phyloP scores from a whole-genome alignment of 2,797 vertebrate genomes.

The Neopelma chrysocephalum region DNA sequence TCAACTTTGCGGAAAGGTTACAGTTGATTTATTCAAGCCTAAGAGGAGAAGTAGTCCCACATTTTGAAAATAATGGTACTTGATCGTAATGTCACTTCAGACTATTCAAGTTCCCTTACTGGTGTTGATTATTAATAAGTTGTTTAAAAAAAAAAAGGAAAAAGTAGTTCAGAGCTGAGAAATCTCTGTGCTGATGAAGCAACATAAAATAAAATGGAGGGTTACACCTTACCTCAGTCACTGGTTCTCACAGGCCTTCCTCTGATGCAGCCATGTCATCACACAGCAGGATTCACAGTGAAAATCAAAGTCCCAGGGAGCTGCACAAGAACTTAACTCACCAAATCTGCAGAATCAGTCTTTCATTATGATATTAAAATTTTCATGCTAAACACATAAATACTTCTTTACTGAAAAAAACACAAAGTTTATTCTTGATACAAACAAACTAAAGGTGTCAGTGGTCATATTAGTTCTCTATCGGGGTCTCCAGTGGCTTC shows the following conservation, averaged over 20 bases:
- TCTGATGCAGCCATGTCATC: neutral
- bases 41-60: neutral
- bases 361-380: neutral
- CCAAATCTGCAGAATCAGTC: neutral
- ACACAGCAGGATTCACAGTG: neutral
- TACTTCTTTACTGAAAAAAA: neutral
- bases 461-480: neutral
- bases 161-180: neutral
- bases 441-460: neutral
- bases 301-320: neutral
- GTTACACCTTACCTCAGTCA: neutral
- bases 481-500: neutral
- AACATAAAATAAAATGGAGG: neutral
- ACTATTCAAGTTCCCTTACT: neutral
- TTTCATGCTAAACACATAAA: neutral
- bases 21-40: neutral
- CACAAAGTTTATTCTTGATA: neutral
- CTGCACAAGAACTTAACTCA: neutral
- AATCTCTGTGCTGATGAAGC: neutral
- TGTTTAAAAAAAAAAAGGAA: neutral
- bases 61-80: slow-evolving; percentile 1
- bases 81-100: neutral
- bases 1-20: neutral
- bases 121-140: neutral
- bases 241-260: neutral